A percentile compares a stretch with the other conserved stretches of the same genome.
Evolutionary conservation across 2,797 vertebrate genomes (phyloP).

Genomic region (Potorous gilbertii): DNA sequence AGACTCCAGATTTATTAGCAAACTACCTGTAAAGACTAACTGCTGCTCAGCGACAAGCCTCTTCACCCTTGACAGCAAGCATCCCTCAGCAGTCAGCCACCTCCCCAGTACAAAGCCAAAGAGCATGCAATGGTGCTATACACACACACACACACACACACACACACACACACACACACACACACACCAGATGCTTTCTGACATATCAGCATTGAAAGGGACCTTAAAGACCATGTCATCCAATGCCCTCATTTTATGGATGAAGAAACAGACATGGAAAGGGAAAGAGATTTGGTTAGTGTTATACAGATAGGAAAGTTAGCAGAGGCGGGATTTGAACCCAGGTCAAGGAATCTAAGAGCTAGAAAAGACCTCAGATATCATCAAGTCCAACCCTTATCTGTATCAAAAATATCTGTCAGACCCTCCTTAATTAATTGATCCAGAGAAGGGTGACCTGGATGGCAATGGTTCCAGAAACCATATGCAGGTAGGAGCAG

Average conservation of each 20-base stretch:
- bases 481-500: not conserved
- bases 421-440: not conserved
- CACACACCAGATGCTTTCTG: not conserved
- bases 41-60: not conserved
- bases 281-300: not conserved
- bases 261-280: not conserved
- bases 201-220: not conserved
- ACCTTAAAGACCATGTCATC: not conserved
- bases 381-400: not conserved
- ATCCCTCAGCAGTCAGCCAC: not conserved
- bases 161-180: not conserved
- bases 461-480: not conserved
- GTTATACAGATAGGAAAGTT: not conserved
- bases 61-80: not conserved
- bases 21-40: not conserved
- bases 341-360: not conserved
- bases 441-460: not conserved
- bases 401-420: not conserved
- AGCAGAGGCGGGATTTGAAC: not conserved
- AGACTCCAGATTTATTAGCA: not conserved
- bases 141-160: not conserved
- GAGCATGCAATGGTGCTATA: not conserved
- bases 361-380: not conserved
- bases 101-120: not conserved
- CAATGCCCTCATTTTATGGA: not conserved